A percentile compares a stretch with the other conserved stretches of the same genome.
Evolutionary conservation across 1,140 invertebrate genomes (phyloP).

Genomic region (Trichonephila clavata): DNA sequence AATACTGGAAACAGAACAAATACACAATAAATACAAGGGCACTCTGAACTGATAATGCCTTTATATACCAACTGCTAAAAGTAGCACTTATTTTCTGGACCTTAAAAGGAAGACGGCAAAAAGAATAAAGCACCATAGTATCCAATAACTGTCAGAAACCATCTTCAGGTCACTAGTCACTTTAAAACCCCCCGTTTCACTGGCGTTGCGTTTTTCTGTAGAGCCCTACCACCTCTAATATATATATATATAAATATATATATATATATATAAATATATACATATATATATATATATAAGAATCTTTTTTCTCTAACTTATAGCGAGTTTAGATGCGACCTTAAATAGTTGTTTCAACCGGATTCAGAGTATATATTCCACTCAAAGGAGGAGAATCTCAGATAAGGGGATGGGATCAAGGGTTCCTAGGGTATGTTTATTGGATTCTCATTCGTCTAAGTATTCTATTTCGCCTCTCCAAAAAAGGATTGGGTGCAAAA

Average conservation of each 20-base stretch:
- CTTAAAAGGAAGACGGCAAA: background rate
- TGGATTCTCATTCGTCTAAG: conserved; percentile 69
- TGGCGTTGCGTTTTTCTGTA: conserved; percentile 2
- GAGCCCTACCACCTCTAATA: background rate
- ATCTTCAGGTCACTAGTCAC: conserved; percentile 22
- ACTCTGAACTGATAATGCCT: background rate
- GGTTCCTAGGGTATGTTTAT: conserved; percentile 60
- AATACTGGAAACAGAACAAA: background rate
- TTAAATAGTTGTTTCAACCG: conserved; percentile 54
- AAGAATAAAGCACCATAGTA: conserved; percentile 21
- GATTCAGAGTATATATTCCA: conserved; percentile 51
- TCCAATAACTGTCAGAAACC: conserved; percentile 55
- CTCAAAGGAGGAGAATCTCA: conserved; percentile 34
- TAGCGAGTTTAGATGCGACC: conserved; percentile 17
- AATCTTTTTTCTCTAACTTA: conserved; percentile 18
- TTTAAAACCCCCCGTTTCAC: conserved; percentile 6
- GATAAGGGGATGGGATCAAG: conserved; percentile 42
- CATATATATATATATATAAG: background rate
- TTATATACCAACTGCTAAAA: background rate
- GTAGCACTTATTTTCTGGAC: background rate
- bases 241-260: background rate
- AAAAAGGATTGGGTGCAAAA: conserved; percentile 58
- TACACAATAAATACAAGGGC: conserved; percentile 13
- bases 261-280: too few species aligned
- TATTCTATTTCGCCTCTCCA: conserved; percentile 55